phyloP scores from a whole-genome alignment of 1,140 invertebrate genomes.

The Conopomorpha cramerella region DNA sequence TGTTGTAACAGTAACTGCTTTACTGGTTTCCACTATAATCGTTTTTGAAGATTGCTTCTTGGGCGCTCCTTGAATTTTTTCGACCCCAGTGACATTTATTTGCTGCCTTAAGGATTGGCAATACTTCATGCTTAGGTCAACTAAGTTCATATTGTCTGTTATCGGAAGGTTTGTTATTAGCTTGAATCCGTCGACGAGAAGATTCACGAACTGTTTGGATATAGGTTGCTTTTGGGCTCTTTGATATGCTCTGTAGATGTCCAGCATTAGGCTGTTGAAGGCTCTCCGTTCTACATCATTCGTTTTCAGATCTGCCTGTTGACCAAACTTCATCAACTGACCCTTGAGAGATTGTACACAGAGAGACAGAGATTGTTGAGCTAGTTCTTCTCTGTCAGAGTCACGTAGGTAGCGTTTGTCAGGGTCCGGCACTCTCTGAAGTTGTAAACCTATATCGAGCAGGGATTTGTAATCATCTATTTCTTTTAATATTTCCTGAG shows the following conservation, averaged over 20 bases:
- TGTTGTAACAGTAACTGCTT: slow-evolving; percentile 9
- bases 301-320: slow-evolving; percentile 41
- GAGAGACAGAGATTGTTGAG: slow-evolving; percentile 74
- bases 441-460: slow-evolving; percentile 78
- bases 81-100: slow-evolving; percentile 21
- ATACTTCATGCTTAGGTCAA: slow-evolving; percentile 48
- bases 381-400: slow-evolving; percentile 75
- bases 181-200: slow-evolving; percentile 68
- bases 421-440: slow-evolving; percentile 78
- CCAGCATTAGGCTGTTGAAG: slow-evolving; percentile 60
- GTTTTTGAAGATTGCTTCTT: slow-evolving; percentile 32
- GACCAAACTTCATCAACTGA: slow-evolving; percentile 43
- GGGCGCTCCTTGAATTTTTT: slow-evolving; percentile 26
- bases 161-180: slow-evolving; percentile 25
- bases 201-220: slow-evolving; percentile 62
- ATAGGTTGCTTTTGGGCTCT: slow-evolving; percentile 65
- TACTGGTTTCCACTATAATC: slow-evolving; percentile 16
- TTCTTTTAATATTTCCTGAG: slow-evolving; percentile 80
- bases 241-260: slow-evolving; percentile 67
- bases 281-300: slow-evolving; percentile 45
- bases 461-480: slow-evolving; percentile 80
- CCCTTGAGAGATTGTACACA: slow-evolving; percentile 66
- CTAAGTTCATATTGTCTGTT: slow-evolving; percentile 40
- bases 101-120: slow-evolving; percentile 43
- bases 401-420: slow-evolving; percentile 87